phyloP scores from a whole-genome alignment of 2,888 invertebrate genomes.

The Netelia inedita region DNA sequence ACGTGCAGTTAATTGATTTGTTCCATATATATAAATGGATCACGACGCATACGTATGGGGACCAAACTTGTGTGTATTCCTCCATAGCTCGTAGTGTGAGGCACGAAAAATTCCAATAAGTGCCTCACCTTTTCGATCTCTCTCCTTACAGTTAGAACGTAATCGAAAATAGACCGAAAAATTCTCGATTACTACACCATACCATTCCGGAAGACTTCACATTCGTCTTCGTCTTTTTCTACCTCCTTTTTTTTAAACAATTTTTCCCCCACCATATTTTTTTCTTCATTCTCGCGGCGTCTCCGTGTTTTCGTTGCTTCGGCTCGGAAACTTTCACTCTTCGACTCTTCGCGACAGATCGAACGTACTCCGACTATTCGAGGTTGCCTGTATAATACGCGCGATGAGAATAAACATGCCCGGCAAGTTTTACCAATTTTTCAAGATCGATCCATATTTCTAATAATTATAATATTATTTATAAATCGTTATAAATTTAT shows the following conservation, averaged over 20 bases:
- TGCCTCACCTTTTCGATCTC: slow-evolving; percentile 9
- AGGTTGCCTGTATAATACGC: not conserved
- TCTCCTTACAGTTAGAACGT: not conserved
- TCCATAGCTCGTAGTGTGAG: not conserved
- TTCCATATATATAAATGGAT: slow-evolving; percentile 29
- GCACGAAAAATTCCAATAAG: not conserved
- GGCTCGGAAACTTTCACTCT: not conserved
- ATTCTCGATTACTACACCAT: slow-evolving; percentile 30
- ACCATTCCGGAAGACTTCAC: slow-evolving; percentile 40
- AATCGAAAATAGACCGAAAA: slow-evolving; percentile 21
- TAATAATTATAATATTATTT: not conserved
- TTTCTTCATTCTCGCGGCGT: not conserved
- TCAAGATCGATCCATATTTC: not conserved
- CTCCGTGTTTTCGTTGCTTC: not conserved
- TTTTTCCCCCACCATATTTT: not conserved
- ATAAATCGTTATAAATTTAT: not conserved
- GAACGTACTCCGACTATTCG: not conserved
- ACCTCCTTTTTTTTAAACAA: slow-evolving; percentile 12
- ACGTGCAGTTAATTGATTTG: slow-evolving; percentile 27
- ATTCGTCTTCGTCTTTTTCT: slow-evolving; percentile 13
- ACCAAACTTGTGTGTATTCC: slow-evolving; percentile 4
- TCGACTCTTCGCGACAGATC: not conserved
- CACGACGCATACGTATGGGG: not conserved
- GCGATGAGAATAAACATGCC: not conserved
- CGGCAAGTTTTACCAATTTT: not conserved